Conservation (phyloP, 2,888 invertebrate species). For the Apotomis betuletana region DNA sequence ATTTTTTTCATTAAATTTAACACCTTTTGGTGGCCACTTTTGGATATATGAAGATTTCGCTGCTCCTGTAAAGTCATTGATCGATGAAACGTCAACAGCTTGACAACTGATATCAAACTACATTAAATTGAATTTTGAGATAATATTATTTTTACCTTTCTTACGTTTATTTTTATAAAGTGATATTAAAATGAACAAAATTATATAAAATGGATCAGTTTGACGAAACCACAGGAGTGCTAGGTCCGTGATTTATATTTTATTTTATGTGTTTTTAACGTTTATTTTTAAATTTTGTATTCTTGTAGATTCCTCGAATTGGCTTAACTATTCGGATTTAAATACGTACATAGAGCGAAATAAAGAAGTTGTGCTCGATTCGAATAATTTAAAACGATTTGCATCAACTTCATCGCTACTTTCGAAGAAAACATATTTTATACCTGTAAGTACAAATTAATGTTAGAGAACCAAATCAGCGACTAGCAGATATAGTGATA, state of each 20-base stretch:
- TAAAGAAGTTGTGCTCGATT: constrained; percentile 22
- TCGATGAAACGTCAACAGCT: background rate
- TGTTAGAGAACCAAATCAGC: no score
- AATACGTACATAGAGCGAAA: constrained; percentile 43
- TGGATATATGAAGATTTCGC: no score
- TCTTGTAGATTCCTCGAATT: constrained; percentile 68
- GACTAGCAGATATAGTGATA: no score
- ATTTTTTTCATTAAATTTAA: no score
- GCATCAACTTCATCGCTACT: constrained; percentile 55
- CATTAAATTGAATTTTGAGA: constrained; percentile 17
- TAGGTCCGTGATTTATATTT: constrained; percentile 54
- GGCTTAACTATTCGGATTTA: constrained; percentile 61
- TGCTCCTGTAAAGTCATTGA: background rate
- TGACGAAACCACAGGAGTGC: constrained; percentile 57
- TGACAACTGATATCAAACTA: constrained; percentile 11
- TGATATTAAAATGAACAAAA: constrained; percentile 49
- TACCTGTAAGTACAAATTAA: constrained; percentile 48
- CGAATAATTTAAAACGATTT: background rate
- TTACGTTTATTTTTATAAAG: constrained; percentile 43
- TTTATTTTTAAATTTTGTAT: constrained; percentile 53
- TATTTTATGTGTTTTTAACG: constrained; percentile 41
- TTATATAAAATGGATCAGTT: constrained; percentile 62
- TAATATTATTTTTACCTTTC: constrained; percentile 12
- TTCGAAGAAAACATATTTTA: constrained; percentile 55
- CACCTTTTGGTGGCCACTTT: no score